Evolutionary conservation across 2,113 vertebrate species (phyloP).

Genomic region (Grammomys surdaster): DNA sequence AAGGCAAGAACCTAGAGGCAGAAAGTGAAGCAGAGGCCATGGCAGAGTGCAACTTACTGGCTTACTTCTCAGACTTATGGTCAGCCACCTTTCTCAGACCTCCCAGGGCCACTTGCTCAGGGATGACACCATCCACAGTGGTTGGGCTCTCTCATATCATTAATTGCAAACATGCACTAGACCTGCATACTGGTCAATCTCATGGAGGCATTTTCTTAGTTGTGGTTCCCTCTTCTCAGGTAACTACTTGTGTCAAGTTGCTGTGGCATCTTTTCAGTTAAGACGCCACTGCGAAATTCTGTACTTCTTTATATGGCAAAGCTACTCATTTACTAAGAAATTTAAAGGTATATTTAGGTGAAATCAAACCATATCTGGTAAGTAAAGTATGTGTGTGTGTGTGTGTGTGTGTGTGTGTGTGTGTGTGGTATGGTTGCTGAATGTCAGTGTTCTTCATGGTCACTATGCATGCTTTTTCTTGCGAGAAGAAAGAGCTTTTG

Average conservation of each 20-base stretch:
- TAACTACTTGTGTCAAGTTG: neutral
- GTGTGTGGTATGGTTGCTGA: neutral
- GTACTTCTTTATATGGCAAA: slow-evolving; percentile 23
- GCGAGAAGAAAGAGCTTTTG: slow-evolving; percentile 13
- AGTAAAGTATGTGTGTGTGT: slow-evolving; percentile 20
- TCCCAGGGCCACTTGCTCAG: neutral
- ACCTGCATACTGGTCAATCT: neutral
- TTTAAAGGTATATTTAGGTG: slow-evolving; percentile 14
- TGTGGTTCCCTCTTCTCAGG: neutral
- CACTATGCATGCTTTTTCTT: slow-evolving; percentile 28
- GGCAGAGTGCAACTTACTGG: neutral
- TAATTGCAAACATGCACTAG: too few species aligned
- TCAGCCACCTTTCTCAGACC: neutral
- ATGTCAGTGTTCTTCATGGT: neutral
- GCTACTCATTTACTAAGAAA: slow-evolving; percentile 55
- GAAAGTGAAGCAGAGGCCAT: neutral
- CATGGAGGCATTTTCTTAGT: neutral
- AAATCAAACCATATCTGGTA: slow-evolving; percentile 35
- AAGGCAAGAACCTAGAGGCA: neutral
- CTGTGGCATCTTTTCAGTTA: slow-evolving; percentile 38
- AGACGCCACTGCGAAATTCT: slow-evolving; percentile 41
- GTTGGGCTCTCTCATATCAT: neutral
- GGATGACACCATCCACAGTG: neutral
- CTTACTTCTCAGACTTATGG: neutral
- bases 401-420: neutral